These are phyloP conservation scores for Melanotaenia boesemani DNA, from an alignment of 2,797 vertebrate genomes.

Conservation along the genomic window DNA sequence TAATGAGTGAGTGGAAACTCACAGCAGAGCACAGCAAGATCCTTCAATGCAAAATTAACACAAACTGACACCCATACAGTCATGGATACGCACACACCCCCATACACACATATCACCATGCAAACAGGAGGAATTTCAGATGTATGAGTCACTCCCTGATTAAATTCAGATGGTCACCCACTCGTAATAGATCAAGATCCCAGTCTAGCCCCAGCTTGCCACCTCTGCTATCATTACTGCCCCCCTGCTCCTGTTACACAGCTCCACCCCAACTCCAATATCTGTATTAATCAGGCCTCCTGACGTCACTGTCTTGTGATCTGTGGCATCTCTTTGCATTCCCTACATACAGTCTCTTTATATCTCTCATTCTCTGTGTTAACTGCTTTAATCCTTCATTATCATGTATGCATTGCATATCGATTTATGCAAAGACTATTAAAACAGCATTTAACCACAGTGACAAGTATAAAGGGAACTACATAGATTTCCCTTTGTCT, in stretches of 20 bases:
- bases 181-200: slow-evolving; percentile 57
- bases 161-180: slow-evolving; percentile 69
- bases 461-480: background rate
- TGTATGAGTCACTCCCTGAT: slow-evolving; percentile 76
- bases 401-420: background rate
- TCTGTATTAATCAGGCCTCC: background rate
- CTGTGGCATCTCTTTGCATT: slow-evolving; percentile 2
- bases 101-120: background rate
- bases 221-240: slow-evolving; percentile 18
- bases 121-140: slow-evolving; percentile 49
- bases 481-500: background rate
- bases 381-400: slow-evolving; percentile 10
- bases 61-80: slow-evolving; percentile 31
- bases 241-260: slow-evolving; percentile 35
- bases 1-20: slow-evolving; percentile 23
- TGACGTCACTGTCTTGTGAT: slow-evolving; percentile 28
- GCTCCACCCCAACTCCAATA: slow-evolving; percentile 33
- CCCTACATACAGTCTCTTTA: background rate
- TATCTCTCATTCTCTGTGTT: background rate
- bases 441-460: background rate
- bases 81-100: background rate
- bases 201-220: slow-evolving; percentile 18
- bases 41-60: slow-evolving; percentile 43
- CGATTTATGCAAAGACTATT: slow-evolving; percentile 3
- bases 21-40: slow-evolving; percentile 25